A percentile compares a stretch with the other conserved stretches of the same genome.
These are phyloP conservation scores for Thymelicus acteon DNA, from an alignment of 2,888 invertebrate species.

Conservation along the genomic window DNA sequence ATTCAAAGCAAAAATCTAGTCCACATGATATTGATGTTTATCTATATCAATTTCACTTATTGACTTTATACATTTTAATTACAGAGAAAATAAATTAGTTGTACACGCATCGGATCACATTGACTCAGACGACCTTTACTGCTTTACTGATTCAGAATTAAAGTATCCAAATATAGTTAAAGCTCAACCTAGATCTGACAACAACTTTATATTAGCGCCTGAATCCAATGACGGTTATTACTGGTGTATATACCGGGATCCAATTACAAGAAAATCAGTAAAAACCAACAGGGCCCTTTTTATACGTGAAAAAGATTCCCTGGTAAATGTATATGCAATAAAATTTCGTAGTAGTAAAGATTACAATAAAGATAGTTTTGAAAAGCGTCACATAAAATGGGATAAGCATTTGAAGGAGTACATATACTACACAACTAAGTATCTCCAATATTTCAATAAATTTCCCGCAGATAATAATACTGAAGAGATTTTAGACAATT, in stretches of 20 bases:
- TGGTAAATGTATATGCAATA: conserved; percentile 61
- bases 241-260: conserved; percentile 70
- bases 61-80: background rate
- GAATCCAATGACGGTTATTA: conserved; percentile 71
- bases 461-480: conserved; percentile 42
- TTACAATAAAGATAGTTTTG: conserved; percentile 46
- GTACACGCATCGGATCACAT: conserved; percentile 56
- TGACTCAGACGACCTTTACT: conserved; percentile 57
- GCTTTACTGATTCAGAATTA: conserved; percentile 69
- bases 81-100: conserved; percentile 61
- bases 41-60: background rate
- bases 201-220: conserved; percentile 53
- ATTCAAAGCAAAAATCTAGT: too few species aligned
- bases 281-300: conserved; percentile 67
- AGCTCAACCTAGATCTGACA: conserved; percentile 48
- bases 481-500: conserved; percentile 51
- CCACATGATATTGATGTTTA: background rate
- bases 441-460: conserved; percentile 38
- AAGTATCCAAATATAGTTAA: conserved; percentile 60
- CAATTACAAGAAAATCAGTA: conserved; percentile 55
- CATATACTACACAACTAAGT: conserved; percentile 63
- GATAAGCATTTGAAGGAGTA: conserved; percentile 64
- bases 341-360: conserved; percentile 53
- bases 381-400: conserved; percentile 53
- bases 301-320: conserved; percentile 59